Percentiles rank a stretch among this genome's conserved stretches.
These are phyloP conservation scores for Orbicella faveolata DNA, from an alignment of 64 coral and sea anemone genomes.

Conservation along the genomic window DNA sequence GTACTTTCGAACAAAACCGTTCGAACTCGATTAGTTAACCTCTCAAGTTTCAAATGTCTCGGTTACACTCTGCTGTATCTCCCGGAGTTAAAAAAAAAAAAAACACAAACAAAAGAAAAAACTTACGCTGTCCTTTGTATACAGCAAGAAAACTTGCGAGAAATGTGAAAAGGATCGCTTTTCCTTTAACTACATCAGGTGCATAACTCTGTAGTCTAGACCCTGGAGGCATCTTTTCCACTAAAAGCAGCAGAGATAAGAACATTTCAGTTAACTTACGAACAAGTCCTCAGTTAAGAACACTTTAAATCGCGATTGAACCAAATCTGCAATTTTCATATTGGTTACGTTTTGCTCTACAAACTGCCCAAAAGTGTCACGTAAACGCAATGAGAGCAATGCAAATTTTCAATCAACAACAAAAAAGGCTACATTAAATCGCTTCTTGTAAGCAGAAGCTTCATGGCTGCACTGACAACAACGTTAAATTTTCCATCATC, in stretches of 20 bases:
- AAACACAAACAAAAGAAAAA: not conserved
- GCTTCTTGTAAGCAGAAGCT: not conserved
- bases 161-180: not conserved
- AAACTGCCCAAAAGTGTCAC: not conserved
- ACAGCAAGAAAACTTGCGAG: not conserved
- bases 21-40: no score
- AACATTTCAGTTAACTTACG: not conserved
- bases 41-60: no score
- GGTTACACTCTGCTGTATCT: no score
- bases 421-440: not conserved
- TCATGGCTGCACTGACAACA: not conserved
- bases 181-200: not conserved
- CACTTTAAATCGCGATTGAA: no score
- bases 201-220: slow-evolving; percentile 31
- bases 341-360: not conserved
- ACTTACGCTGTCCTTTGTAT: not conserved
- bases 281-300: no score
- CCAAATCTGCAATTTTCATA: no score
- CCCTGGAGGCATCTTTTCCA: not conserved
- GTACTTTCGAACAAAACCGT: not conserved
- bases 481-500: not conserved
- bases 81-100: not conserved
- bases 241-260: not conserved
- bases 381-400: not conserved
- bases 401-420: not conserved